Percentiles rank a stretch among this genome's conserved stretches.
phyloP scores from a whole-genome alignment of 2,113 vertebrate genomes.

The Ginglymostoma cirratum region DNA sequence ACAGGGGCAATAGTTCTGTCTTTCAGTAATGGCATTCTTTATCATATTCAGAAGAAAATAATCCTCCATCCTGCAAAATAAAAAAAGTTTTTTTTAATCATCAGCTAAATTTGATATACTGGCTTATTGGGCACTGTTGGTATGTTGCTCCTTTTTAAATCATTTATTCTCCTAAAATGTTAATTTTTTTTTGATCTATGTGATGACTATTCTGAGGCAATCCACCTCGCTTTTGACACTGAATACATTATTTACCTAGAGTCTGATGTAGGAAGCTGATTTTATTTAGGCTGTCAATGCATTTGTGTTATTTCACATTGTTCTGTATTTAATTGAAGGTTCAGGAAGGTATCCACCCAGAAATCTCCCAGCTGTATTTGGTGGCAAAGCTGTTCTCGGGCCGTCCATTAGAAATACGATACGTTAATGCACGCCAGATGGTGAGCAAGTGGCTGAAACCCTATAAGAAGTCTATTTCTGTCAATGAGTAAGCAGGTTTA shows the following conservation, averaged over 20 bases:
- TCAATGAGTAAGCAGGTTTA: neutral
- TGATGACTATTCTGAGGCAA: neutral
- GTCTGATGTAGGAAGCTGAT: neutral
- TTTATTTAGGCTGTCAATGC: neutral
- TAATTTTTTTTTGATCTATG: neutral
- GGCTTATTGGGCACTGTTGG: neutral
- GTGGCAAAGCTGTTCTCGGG: conserved; percentile 64
- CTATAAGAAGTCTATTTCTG: neutral
- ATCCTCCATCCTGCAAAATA: neutral
- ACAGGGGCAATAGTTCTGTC: neutral
- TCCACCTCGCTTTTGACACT: neutral
- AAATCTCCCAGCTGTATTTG: conserved; percentile 59
- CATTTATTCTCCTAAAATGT: neutral
- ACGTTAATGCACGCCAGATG: conserved; percentile 58
- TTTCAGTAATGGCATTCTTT: neutral
- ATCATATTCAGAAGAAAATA: neutral
- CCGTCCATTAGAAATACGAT: conserved; percentile 59
- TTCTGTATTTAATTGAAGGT: conserved; percentile 57
- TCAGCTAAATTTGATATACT: neutral
- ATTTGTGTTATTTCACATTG: neutral
- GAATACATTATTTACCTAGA: neutral
- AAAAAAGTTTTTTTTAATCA: neutral
- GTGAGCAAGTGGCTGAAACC: conserved; percentile 53
- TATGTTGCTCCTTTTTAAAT: neutral
- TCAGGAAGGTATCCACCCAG: conserved; percentile 62